Conservation (phyloP, 2,113 vertebrate genomes). For the Seriola dumerili region DNA sequence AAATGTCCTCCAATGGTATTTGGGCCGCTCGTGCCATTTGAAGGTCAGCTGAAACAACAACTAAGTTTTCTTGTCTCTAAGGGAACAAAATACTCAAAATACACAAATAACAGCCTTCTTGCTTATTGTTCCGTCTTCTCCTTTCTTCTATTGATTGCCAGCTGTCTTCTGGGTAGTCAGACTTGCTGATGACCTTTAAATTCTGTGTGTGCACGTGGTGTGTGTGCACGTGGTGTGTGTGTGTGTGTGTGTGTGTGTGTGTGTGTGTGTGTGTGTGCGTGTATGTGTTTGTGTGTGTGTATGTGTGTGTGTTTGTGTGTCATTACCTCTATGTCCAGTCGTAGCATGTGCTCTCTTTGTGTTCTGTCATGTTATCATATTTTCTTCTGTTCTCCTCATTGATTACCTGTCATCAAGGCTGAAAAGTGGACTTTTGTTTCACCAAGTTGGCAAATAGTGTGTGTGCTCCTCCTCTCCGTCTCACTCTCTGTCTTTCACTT, state of each 20-base stretch:
- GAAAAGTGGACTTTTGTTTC: constrained; percentile 73
- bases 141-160: constrained; percentile 79
- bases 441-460: constrained; percentile 59
- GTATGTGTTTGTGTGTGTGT: no score
- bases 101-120: constrained; percentile 57
- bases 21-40: constrained; percentile 56
- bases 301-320: not conserved
- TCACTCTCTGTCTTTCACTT: constrained; percentile 34
- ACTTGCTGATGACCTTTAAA: constrained; percentile 82
- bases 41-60: constrained; percentile 73
- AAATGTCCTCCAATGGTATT: constrained; percentile 45
- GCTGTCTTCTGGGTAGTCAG: constrained; percentile 73
- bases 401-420: constrained; percentile 70
- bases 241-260: constrained; percentile 36
- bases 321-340: constrained; percentile 57
- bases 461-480: not conserved
- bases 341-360: constrained; percentile 65
- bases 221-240: not conserved
- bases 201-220: constrained; percentile 26
- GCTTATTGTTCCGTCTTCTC: constrained; percentile 61
- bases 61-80: constrained; percentile 52
- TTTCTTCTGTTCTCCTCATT: constrained; percentile 71
- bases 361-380: constrained; percentile 78
- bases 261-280: not conserved
- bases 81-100: constrained; percentile 66